Base-by-base conservation (phyloP, 2,113 vertebrate species). In the Elaphurus davidianus region DNA sequence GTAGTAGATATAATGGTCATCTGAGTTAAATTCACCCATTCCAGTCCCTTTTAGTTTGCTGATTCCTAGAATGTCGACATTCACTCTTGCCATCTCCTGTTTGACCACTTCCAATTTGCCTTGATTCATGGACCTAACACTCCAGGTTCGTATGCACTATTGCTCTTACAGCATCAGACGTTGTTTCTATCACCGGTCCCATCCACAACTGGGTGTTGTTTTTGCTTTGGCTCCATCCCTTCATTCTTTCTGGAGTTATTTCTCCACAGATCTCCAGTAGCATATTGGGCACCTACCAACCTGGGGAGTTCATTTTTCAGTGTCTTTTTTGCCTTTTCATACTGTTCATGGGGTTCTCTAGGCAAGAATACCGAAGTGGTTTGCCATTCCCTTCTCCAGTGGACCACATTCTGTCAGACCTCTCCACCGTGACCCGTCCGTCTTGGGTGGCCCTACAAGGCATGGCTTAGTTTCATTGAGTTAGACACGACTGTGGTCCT, bases 341-440 rank as follows among this genome's bases (percentile, higher is more conserved):
- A 21, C 64, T 71, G n/a, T 71, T 71, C 19, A 36, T 71, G 19
- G 2, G n/a, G n/a, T 36, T 71, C n/a, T 40, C 5, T 40, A 71
- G n/a, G n/a, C 19, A 71, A 71, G 67, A 36, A 6, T 71, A 23
- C n/a, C 11, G n/a, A 71, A 71, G 67, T 71, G 67, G 2, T 71
- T 71, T 71, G 67, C 9, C n/a, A 71, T 23, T 71, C 19, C 5
- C n/a, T 40, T 23, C n/a, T 71, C 19, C 67, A 23, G 19, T 71
- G 67, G n/a, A 71, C n/a, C 67, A 71, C 19, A 40, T 40, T 71
- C 67, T 71, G 19, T 23, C 19, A 40, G 4, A 23, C n/a, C 4
- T 36, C n/a, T 71, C 67, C 19, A 23, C 10, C 4, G 0, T 71
- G 64, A 71, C n/a, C 67, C 21, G 1, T 71, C 67, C 10, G 3